Base-by-base conservation (phyloP, 1,140 invertebrate species). In the Drosophila sp. region DNA sequence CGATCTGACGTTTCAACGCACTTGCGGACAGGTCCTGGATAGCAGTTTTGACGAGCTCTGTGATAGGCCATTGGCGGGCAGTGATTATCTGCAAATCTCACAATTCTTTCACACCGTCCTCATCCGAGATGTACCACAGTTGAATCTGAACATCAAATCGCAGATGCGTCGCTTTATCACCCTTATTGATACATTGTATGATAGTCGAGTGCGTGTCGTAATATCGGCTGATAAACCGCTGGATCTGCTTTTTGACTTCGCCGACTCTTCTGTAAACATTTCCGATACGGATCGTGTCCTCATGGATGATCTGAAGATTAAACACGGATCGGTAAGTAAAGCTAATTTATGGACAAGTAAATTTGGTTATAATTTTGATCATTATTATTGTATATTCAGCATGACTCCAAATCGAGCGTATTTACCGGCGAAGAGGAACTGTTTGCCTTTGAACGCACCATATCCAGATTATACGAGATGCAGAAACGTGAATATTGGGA, bases 381-480 rank as follows among this genome's bases (percentile, higher is more conserved):
- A 17, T 62, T 11, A 38, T 38, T 1, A 11, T 38, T 38, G n/a
- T 44, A 5, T 8, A 41, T 25, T 7, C 30, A 79, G 72, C 54
- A 72, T 1, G 66, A 58, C 2, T 71, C 78, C 1, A 54, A 81
- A 92, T 95, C 97, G 5, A 98, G 96, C 90, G 96, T 99, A 77
- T 99, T 99, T 87, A 99, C 97, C 29, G 98, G 98, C 0, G 97
- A 99, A 91, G 99, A 99, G 92, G 98, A 99, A 93, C 93, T 98
- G 65, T 99, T 99, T 94, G 98, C 98, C 6, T 99, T 97, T 92
- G 97, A 99, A 76, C 93, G 99, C 66, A 99, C 98, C 17, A 92
- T 99, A 10, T 99, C 98, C 0, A 93, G 99, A 60, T 93, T 99
- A 27, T 95, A 95, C 58, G 98, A 99, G 93, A 99, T 99, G 98